Evolutionary conservation across 2,888 invertebrate species (phyloP), one percentile per base, ranked within the genome.

Genomic region (Hyposoter dolosus): DNA sequence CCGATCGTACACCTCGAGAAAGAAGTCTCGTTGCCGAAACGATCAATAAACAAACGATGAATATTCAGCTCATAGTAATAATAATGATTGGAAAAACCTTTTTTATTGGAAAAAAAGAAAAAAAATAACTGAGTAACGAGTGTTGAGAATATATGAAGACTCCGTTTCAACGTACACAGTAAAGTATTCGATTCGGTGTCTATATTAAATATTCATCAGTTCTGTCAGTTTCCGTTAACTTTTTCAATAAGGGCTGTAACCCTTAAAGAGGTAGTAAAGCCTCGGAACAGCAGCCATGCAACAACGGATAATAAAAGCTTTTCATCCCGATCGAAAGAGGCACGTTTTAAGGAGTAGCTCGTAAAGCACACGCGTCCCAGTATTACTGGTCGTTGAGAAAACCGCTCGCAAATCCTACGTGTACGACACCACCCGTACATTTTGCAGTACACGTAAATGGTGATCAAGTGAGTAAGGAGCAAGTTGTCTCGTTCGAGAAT

Each of bases 281-380:
- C 63, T 32, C 2, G 19, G 45, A 82, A 40, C 32, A 12, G 72
- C 56, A 45, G 72, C 50, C 60, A 47, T 32, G 45, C 65, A 65
- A 71, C 63, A 71, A 53, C 71, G 76, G 43, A 19, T 28, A 65
- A 47, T 35, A 43, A 53, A 63, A 60, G 78, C 74, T 68, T 69
- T 32, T 6, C 60, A 56, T 6, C 56, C 82, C 28, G 82, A 74
- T 71, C 66, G 43, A 77, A 84, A 77, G 77, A 53, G 45, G 45
- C 66, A 56, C 47, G 72, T 80, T 68, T 78, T n/a, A 78, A 85
- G 84, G 68, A 82, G 82, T 78, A 63, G 32, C 77, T 85, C 84
- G 82, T 82, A 85, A 85, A 85, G 68, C 82, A 68, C 77, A 82
- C 68, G 68, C 82, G 82, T 78, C 68, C 68, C 74, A 82, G 82